These are phyloP conservation scores for Gadopsis marmoratus DNA, from an alignment of 2,797 vertebrate species.

Conservation along the genomic window DNA sequence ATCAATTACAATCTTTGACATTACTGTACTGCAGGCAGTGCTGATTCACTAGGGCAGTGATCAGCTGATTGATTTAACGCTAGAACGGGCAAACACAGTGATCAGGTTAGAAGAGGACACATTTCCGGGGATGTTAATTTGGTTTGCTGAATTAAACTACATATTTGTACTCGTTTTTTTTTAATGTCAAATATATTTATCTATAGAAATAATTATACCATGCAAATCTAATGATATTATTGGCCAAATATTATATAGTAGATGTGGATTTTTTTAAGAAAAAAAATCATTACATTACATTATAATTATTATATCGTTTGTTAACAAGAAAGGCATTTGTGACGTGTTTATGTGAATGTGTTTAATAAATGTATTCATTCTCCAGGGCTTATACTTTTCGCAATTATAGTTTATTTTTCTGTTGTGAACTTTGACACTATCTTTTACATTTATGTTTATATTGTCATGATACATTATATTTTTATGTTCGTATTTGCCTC, in stretches of 20 bases:
- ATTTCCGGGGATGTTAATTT: background rate
- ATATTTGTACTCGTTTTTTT: too few relatives aligned
- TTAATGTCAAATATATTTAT: background rate
- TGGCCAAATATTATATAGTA: background rate
- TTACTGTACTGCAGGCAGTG: slow-evolving; percentile 46
- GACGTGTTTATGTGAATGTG: background rate
- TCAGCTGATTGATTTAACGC: slow-evolving; percentile 48
- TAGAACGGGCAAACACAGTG: slow-evolving; percentile 8
- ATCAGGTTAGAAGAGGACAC: slow-evolving; percentile 8
- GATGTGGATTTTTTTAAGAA: background rate
- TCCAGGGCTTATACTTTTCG: background rate
- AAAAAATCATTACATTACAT: too few relatives aligned
- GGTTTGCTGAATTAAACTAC: background rate
- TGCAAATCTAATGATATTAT: background rate
- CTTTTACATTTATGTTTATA: background rate
- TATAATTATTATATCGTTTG: background rate
- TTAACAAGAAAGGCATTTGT: background rate
- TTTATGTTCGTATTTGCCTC: background rate
- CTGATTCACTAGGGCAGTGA: slow-evolving; percentile 46
- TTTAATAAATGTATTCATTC: background rate
- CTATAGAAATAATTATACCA: background rate
- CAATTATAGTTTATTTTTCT: background rate
- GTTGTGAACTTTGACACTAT: accelerated
- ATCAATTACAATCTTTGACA: slow-evolving; percentile 55
- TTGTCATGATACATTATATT: too few relatives aligned